Base-by-base conservation (phyloP, 2,888 invertebrate genomes). In the Calameuta filiformis region DNA sequence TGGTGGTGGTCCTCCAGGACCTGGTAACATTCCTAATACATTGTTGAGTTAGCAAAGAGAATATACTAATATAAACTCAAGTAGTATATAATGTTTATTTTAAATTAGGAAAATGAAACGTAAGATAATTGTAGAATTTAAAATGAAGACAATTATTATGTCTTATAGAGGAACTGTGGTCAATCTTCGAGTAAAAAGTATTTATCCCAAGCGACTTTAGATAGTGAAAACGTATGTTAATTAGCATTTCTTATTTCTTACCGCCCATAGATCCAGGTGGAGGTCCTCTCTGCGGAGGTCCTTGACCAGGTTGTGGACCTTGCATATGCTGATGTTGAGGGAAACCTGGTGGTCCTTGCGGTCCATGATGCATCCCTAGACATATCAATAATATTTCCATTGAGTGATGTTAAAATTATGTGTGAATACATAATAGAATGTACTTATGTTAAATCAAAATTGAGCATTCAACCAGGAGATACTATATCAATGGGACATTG, bases 241-340 rank as follows among this genome's bases (percentile, higher is more conserved):
- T 68, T 68, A 11, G 11, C 71, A 15, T 71, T 77, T 77, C 68
- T 11, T 9, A 77, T 83, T 81, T 85, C 89, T 90, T 87, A 89
- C 89, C 90, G 85, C 89, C 89, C 90, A 89, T 90, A 82, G 89
- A 91, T 85, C 91, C 91, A 87, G 93, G 93, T 81, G 94, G 94
- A 83, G 94, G 94, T 83, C 94, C 94, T 87, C 93, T 91, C 79
- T 93, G 93, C 76, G 93, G 94, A 77, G 94, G 94, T 69, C 94
- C 94, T 92, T 94, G 95, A 92, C 95, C 94, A 88, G 95, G 95
- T 75, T 95, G 95, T 76, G 95, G 95, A 77, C 94, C 94, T 90
- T 94, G 95, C 85, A 92, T 92, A 83, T 93, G 92, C 83, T 92
- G 92, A 89, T 93, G 93, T 81, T 93, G 93, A 83, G 92, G 92